Base-by-base conservation (phyloP, 2,888 invertebrate genomes). In the Bombylius major region DNA sequence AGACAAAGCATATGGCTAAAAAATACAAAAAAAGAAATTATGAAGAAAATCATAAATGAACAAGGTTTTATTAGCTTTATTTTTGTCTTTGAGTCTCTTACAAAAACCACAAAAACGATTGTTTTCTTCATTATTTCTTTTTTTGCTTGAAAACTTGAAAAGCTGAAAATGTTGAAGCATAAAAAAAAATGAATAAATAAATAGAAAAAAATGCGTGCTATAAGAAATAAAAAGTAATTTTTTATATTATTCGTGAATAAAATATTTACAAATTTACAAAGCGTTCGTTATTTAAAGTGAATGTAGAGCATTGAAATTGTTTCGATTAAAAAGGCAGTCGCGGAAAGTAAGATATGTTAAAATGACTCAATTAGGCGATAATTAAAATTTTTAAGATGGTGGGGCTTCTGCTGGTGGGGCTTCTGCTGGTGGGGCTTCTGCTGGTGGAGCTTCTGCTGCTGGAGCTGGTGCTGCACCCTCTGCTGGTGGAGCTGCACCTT, bases 401-500 rank as follows among this genome's bases (percentile, higher is more conserved):
- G 62, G 33, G 5, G 62, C 59, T 36, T 61, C 62, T 11, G 60
- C 53, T 13, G 39, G 39, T 42, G 39, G 39, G 1, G 39, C 39
- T 5, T 58, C 63, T 5, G 64, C 62, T 1, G 63, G 62, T 3
- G 66, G 62, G 1, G 57, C 53, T 4, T 59, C 54, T n/a, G 56
- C 53, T n/a, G 61, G 47, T 56, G 57, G 13, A 50, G 64, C 70
- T 31, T 64, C 63, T 13, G 63, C 67, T 1, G 69, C 71, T 0
- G 65, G 68, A 1, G 70, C 64, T 1, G 63, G 53, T 12, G 64
- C 65, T n/a, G 61, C 60, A 13, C 62, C 65, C 5, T 65, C 69
- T 0, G 69, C 69, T 0, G 67, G 54, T n/a, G 68, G 64, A 5
- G 66, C 65, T 9, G 63, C 39, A 11, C 39, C 39, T 42, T 42